Conservation (phyloP, 2,113 vertebrate genomes). For the Rana temporaria region DNA sequence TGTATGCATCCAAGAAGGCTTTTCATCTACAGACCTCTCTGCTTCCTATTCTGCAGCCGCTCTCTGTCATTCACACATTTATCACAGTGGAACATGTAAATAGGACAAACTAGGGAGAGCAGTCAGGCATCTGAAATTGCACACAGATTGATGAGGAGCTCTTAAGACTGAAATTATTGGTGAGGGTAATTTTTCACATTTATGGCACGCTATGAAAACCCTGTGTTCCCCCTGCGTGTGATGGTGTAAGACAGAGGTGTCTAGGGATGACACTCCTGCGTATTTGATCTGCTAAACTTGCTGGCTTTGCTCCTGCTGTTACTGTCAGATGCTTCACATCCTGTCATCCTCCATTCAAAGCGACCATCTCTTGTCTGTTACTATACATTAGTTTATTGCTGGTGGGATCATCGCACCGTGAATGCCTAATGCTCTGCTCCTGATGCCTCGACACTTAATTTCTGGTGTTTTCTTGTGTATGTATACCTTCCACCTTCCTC, state of each 20-base stretch:
- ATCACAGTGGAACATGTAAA: slow-evolving; percentile 51
- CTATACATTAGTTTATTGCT: slow-evolving; percentile 37
- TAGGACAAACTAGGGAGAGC: slow-evolving; percentile 33
- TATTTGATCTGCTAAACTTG: slow-evolving; percentile 51
- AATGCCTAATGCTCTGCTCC: slow-evolving; percentile 11
- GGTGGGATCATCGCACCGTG: slow-evolving; percentile 6
- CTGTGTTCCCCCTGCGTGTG: slow-evolving; percentile 2
- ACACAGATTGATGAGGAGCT: slow-evolving; percentile 49
- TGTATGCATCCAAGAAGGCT: slow-evolving; percentile 47
- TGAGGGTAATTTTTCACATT: slow-evolving; percentile 47
- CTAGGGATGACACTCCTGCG: slow-evolving; percentile 43
- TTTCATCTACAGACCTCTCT: slow-evolving; percentile 33
- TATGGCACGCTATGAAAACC: slow-evolving; percentile 1
- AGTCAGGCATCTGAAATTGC: slow-evolving; percentile 29
- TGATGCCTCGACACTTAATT: slow-evolving; percentile 9
- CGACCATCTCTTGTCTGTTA: slow-evolving; percentile 24
- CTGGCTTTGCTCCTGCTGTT: not conserved
- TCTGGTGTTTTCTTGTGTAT: slow-evolving; percentile 21
- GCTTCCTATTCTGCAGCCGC: slow-evolving; percentile 19
- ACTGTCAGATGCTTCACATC: slow-evolving; percentile 20
- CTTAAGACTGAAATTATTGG: slow-evolving; percentile 19
- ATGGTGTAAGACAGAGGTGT: slow-evolving; percentile 47
- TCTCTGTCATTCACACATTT: slow-evolving; percentile 40
- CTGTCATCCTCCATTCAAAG: slow-evolving; percentile 38
- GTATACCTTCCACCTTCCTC: slow-evolving; percentile 15